These are phyloP conservation scores for Acrocera orbiculus DNA, from an alignment of 2,888 invertebrate genomes.

Conservation along the genomic window DNA sequence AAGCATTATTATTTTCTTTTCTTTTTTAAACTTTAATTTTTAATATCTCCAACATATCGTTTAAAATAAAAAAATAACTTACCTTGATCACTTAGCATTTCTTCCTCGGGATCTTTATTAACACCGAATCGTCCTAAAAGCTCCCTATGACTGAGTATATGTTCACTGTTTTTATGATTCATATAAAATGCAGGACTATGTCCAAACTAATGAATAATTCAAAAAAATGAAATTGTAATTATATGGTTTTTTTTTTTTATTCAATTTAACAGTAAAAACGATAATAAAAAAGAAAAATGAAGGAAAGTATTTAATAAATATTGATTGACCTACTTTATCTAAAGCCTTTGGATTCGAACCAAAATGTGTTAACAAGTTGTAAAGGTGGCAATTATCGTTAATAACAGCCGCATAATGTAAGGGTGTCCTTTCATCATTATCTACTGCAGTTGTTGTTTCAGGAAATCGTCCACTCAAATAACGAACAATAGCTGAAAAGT, in stretches of 20 bases:
- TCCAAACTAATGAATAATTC: slow-evolving; percentile 42
- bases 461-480: slow-evolving; percentile 65
- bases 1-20: background rate
- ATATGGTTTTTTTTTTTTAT: background rate
- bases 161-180: slow-evolving; percentile 36
- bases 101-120: slow-evolving; percentile 43
- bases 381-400: slow-evolving; percentile 74
- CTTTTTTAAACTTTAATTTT: background rate
- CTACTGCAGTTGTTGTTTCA: slow-evolving; percentile 64
- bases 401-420: slow-evolving; percentile 75
- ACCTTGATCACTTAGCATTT: slow-evolving; percentile 67
- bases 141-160: slow-evolving; percentile 48
- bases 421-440: slow-evolving; percentile 67
- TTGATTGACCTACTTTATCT: slow-evolving; percentile 54
- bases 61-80: slow-evolving; percentile 15
- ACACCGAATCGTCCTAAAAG: slow-evolving; percentile 53
- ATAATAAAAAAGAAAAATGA: background rate
- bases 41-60: background rate
- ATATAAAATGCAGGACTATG: slow-evolving; percentile 64
- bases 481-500: slow-evolving; percentile 27
- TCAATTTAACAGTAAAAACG: background rate
- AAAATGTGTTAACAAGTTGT: slow-evolving; percentile 64
- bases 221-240: background rate
- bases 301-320: background rate
- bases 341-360: slow-evolving; percentile 68